Base-by-base conservation (phyloP, 35 echinoderm and acorn worm species). In the Apostichopus californicus region DNA sequence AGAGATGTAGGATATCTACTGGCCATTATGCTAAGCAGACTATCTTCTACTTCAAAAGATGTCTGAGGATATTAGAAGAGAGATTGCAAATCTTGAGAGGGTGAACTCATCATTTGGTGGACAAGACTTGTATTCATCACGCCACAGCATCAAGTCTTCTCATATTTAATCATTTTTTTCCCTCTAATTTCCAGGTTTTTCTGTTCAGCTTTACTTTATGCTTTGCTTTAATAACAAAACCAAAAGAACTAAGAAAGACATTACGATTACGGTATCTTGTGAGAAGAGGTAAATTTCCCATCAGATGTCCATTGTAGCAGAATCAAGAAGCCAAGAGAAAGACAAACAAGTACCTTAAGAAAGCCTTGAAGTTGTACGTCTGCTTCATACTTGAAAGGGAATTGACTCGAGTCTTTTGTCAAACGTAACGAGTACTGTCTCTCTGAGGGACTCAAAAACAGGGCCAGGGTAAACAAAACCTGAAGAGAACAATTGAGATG, bases 311-410 rank as follows among this genome's bases (percentile, higher is more conserved):
- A 12, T 9, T 8, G 58, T 11, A 61, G 12, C 7, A 61, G 58
- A 61, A 12, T 61, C 12, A 12, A 61, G 58, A 61, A 61, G 12
- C 58, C 12, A 6, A 14, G 11, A 82, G 26, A 26, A 59, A 59
- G 17, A 59, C 55, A 58, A 84, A 84, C n/a, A 21, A 15, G 23
- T 93, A 98, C 97, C 93, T 96, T 99, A 58, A 99, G 64, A 79
- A 99, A 93, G 17, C 95, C 97, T 87, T 99, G 97, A 9, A 99
- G 66, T n/a, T 92, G 77, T 17, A 99, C 12, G 78, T 96, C 97
- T 83, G 90, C 75, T 77, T 95, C 91, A 80, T 96, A 96, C 26
- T 91, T 91, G n/a, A 78, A 79, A 14, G 56, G 53, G 53, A 78
- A 59, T 7, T 68, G 12, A 52, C 56, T 90, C 1, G 75, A 55